phyloP scores from a whole-genome alignment of 2,113 vertebrate species.

The Collichthys lucidus region DNA sequence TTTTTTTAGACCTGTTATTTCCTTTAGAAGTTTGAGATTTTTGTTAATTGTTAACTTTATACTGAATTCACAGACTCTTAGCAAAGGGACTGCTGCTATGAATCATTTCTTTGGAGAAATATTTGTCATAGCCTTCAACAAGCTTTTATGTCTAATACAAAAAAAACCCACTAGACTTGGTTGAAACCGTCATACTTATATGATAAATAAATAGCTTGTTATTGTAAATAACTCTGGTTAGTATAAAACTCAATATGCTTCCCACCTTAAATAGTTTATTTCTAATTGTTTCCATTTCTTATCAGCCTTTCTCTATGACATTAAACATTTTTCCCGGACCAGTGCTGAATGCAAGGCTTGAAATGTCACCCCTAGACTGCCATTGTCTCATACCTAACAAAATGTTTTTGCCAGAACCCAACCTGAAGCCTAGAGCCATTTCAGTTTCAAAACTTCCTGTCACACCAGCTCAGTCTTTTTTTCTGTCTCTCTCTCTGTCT shows the following conservation, averaged over 20 bases:
- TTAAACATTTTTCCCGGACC: not conserved
- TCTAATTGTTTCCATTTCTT: not conserved
- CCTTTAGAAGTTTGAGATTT: not conserved
- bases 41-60: not conserved
- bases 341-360: not conserved
- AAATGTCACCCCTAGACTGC: slow-evolving; percentile 4
- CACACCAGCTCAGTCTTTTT: not conserved
- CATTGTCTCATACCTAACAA: not conserved
- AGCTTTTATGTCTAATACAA: not conserved
- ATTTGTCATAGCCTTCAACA: not conserved
- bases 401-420: slow-evolving; percentile 12
- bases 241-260: not conserved
- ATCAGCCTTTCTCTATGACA: not conserved
- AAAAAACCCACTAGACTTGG: not conserved
- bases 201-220: not conserved
- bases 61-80: not conserved
- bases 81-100: not conserved
- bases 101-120: not conserved
- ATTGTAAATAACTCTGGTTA: not conserved
- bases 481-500: not conserved
- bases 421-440: not conserved
- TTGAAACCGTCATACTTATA: not conserved
- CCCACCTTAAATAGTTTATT: not conserved
- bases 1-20: not conserved
- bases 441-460: not conserved